A percentile compares a stretch with the other conserved stretches of the same genome.
Conservation (phyloP, 1,140 invertebrate genomes). For the Aphelenchoides fujianensis region DNA sequence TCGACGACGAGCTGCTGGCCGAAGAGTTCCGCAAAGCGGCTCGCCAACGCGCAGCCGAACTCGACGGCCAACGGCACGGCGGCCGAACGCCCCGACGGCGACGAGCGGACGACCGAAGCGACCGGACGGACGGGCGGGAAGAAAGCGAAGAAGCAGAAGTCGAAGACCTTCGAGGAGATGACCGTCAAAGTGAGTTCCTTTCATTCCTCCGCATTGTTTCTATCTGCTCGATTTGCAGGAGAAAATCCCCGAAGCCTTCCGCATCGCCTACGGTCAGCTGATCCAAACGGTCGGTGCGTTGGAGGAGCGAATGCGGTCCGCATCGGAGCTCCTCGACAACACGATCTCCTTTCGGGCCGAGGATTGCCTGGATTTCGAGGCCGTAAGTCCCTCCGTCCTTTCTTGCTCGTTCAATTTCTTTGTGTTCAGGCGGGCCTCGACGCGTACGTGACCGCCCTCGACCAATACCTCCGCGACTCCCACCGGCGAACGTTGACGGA, state of each 20-base stretch:
- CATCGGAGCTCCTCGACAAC: not conserved
- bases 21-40: not conserved
- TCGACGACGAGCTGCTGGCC: not conserved
- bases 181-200: not conserved
- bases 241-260: not conserved
- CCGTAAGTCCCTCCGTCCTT: not conserved
- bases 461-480: not conserved
- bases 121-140: not conserved
- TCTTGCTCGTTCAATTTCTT: not conserved
- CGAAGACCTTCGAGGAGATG: conserved; percentile 6
- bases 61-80: not conserved
- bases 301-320: not conserved
- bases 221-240: not conserved
- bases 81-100: not conserved
- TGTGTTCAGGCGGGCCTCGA: not conserved
- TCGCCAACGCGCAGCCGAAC: not conserved
- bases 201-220: not conserved
- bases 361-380: not conserved
- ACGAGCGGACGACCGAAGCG: not conserved
- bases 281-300: not conserved
- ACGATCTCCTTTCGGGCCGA: not conserved
- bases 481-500: not conserved
- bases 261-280: not conserved
- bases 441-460: not conserved
- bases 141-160: not conserved